phyloP scores from a whole-genome alignment of 2,797 vertebrate species.

The Eidolon dupreanum region DNA sequence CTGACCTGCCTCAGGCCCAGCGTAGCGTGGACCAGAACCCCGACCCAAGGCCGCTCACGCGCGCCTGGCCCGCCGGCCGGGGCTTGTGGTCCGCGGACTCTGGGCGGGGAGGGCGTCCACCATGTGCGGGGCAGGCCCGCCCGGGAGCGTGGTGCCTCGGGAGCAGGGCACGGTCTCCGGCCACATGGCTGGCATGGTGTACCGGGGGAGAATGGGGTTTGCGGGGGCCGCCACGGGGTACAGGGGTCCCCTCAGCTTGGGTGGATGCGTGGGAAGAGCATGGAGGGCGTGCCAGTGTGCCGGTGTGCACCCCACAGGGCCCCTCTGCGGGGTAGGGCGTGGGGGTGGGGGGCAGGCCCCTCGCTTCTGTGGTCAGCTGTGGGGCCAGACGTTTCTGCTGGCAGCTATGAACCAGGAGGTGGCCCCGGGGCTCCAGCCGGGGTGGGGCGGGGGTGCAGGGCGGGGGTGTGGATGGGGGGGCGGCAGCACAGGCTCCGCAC shows the following conservation, averaged over 20 bases:
- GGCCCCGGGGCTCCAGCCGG: background rate
- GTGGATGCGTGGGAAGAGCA: background rate
- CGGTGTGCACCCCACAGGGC: background rate
- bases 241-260: background rate
- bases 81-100: background rate
- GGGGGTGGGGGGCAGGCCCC: background rate
- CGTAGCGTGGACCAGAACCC: background rate
- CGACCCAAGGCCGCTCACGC: rapidly evolving
- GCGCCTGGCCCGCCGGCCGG: background rate
- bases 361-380: background rate
- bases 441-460: background rate
- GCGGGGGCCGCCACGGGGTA: background rate
- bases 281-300: background rate
- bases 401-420: background rate
- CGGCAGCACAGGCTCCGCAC: background rate
- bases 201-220: background rate
- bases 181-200: no score
- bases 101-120: no score
- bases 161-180: background rate
- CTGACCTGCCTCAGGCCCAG: background rate
- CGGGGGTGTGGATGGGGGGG: background rate
- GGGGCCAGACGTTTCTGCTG: background rate
- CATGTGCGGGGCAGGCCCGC: background rate
- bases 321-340: background rate
- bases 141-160: rapidly evolving